Conservation (phyloP, 37 sponge, comb jelly and placozoan genomes). For the Ianthella basta region DNA sequence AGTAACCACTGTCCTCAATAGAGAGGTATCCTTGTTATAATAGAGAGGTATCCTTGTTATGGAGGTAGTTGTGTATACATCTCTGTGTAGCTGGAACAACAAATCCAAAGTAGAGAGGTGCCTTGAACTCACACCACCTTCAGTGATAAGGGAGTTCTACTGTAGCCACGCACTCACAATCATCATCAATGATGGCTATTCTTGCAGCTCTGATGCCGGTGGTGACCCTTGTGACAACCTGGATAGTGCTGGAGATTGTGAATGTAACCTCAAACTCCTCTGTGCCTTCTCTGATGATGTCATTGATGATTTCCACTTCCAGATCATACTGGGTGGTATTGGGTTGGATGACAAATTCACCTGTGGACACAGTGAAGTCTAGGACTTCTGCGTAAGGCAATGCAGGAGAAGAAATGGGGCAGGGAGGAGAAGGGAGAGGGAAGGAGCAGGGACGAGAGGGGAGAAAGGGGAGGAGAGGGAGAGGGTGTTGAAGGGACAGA, state of each 20-base stretch:
- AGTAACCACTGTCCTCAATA: no score
- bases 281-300: background rate
- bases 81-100: no score
- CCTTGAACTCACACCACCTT: no score
- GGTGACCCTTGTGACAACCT: background rate
- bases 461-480: no score
- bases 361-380: background rate
- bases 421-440: no score
- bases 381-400: background rate
- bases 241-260: background rate
- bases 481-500: no score
- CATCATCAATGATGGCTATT: slow-evolving; percentile 18
- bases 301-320: slow-evolving; percentile 11
- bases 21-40: no score
- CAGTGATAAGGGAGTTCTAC: no score
- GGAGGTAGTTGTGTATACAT: no score
- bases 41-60: no score
- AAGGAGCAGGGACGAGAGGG: no score
- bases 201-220: background rate
- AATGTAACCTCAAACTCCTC: slow-evolving; percentile 8
- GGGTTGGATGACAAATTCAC: background rate
- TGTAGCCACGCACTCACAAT: slow-evolving; percentile 7
- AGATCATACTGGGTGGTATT: background rate
- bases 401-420: background rate
- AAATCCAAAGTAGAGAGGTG: no score